phyloP scores from a whole-genome alignment of 2,113 vertebrate genomes.

The Chitala chitala region DNA sequence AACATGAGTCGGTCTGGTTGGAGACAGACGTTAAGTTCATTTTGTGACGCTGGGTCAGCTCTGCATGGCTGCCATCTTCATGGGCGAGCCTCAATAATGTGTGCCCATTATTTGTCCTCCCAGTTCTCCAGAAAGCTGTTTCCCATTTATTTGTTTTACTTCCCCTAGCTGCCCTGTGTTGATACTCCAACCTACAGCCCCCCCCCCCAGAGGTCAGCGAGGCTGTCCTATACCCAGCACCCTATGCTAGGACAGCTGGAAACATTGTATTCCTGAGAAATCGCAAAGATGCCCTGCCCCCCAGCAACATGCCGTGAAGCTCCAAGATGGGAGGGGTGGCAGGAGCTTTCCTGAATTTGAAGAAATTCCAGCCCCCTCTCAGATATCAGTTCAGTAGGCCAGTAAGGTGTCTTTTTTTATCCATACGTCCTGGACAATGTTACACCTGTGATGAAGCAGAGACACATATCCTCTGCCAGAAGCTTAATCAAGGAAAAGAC shows the following conservation, averaged over 20 bases:
- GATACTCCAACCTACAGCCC: background rate
- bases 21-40: conserved; percentile 76
- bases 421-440: background rate
- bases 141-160: background rate
- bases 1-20: conserved; percentile 68
- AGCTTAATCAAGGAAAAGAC: background rate
- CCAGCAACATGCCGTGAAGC: background rate
- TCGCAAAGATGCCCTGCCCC: background rate
- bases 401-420: background rate
- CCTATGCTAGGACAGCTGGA: background rate
- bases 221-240: background rate
- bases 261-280: background rate
- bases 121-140: conserved; percentile 6
- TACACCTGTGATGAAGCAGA: background rate
- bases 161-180: background rate
- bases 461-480: background rate
- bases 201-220: background rate
- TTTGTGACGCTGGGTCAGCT: conserved; percentile 62
- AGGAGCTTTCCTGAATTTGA: background rate
- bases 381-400: background rate
- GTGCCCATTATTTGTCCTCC: background rate
- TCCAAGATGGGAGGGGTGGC: background rate
- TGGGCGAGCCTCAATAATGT: background rate
- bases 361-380: background rate
- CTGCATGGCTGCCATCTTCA: conserved; percentile 17